Evolutionary conservation across 2,888 invertebrate species (phyloP), one percentile per base, ranked within the genome.

Genomic region (Lumbricus terrestris): DNA sequence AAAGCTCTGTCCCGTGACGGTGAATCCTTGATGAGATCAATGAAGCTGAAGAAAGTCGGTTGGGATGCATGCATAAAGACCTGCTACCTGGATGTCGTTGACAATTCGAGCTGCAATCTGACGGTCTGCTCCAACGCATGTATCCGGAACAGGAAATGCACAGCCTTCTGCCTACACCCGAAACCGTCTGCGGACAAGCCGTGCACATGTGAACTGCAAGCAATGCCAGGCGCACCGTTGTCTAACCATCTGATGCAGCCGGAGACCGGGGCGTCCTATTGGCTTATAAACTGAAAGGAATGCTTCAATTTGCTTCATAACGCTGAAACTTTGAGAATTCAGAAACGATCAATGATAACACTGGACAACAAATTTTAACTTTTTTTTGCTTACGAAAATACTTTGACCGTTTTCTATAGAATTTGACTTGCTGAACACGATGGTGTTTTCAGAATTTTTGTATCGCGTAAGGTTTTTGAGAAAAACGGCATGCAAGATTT

Each of bases 91-190:
- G 85, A 85, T 23, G 16, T 33, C 35, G 23, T 85, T 20, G 37
- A 34, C 20, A 37, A 35, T 85, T 35, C 85, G 5, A 20, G 34
- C 85, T 85, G 85, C 34, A 33, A 16, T 34, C 35, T 37, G 85
- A 34, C 35, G 37, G 0, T 23, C 18, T 85, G 85, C 35, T 34
- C 85, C 85, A 85, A 37, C 35, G 37, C 85, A 13, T 85, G 85
- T 16, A 85, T 37, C 20, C 13, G 13, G 16, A 85, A 85, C 85
- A 34, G 35, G 18, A 85, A 23, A 8, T 85, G 85, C 85, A 85
- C 85, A 23, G 85, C 85, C n/a, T 85, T 85, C 85, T 85, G 85
- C 16, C 85, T 85, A 37, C 85, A 16, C 85, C 85, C 34, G 35
- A 34, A 34, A 35, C 16, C 33, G 85, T 37, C 20, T 34, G 20